phyloP scores from a whole-genome alignment of 2,113 vertebrate genomes.

The Labeo catla region DNA sequence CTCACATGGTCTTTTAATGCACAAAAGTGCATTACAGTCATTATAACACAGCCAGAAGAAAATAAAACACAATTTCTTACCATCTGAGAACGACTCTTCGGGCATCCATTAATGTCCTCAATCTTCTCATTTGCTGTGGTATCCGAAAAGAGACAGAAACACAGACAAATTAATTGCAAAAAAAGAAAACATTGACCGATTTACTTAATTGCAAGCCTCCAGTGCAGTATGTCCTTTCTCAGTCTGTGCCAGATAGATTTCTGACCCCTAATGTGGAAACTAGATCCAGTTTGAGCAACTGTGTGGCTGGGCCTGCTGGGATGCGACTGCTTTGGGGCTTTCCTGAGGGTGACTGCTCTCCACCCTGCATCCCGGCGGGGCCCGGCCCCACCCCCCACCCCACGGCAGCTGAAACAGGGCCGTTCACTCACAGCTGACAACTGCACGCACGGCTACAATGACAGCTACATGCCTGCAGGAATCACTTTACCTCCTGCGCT shows the following conservation, averaged over 20 bases:
- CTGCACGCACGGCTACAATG: slow-evolving; percentile 70
- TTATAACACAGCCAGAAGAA: not conserved
- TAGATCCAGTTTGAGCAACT: slow-evolving; percentile 49
- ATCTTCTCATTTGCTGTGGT: slow-evolving; percentile 97
- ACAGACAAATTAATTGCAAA: not conserved
- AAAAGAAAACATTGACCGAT: not conserved
- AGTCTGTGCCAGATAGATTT: not conserved
- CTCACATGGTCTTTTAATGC: not conserved
- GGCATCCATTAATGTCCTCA: slow-evolving; percentile 96
- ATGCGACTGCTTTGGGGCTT: slow-evolving; percentile 16
- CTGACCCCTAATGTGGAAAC: slow-evolving; percentile 58
- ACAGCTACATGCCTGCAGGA: slow-evolving; percentile 53
- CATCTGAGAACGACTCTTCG: slow-evolving; percentile 97
- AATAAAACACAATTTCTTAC: slow-evolving; percentile 77
- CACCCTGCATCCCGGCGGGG: slow-evolving; percentile 41
- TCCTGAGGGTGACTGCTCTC: slow-evolving; percentile 5
- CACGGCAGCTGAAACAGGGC: slow-evolving; percentile 86
- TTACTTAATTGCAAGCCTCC: not conserved
- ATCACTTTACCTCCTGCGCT: slow-evolving; percentile 26
- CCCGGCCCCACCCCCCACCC: slow-evolving; percentile 70
- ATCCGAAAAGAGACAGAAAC: slow-evolving; percentile 55
- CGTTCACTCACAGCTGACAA: slow-evolving; percentile 79
- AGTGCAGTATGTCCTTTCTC: not conserved
- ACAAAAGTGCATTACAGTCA: not conserved
- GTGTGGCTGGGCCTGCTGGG: slow-evolving; percentile 31